Evolutionary conservation across 2,797 vertebrate species (phyloP), one percentile per base, ranked within the genome.

Genomic region (Florisuga fusca): DNA sequence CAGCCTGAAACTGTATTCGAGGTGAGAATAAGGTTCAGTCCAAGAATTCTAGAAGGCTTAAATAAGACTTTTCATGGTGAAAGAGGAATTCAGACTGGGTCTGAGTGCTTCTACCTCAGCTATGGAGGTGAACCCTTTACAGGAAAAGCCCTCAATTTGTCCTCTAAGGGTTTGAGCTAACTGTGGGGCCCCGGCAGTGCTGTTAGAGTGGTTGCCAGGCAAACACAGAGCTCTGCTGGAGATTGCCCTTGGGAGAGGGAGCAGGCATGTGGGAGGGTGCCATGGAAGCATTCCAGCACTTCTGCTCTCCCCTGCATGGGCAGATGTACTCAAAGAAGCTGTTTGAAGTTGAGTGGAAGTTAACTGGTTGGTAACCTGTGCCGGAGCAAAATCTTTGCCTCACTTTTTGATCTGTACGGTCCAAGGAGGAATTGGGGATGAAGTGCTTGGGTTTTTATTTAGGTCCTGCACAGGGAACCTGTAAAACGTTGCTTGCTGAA

Each of bases 261-360:
- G 16, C 1, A 1, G 27, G 21, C 1, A 0, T 46, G 22, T 8
- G 6, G 20, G 21, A 23, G 4, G 34, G 9, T 17, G 12, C 53
- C 27, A 41, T 2, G 0, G 34, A 8, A 5, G 8, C 33, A 67
- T 21, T 63, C 13, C 1, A 3, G 13, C 53, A 55, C 36, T 21
- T 50, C 43, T 1, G 2, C 38, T 27, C 15, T 34, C 16, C 23
- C 25, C 38, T 50, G 31, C 5, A 54, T 3, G 1, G 21, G 50
- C 2, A 1, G 27, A 53, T 1, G 1, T 38, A 26, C 54, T 50
- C 59, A 36, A n/a, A 68, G 73, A 53, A 57, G 15, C 15, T 58
- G 9, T 26, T 38, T 54, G 33, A 64, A 53, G 18, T 8, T 36
- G 15, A 57, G 12, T 64, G 16, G 5, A 66, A 58, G 18, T 43